phyloP scores from a whole-genome alignment of 2,113 vertebrate genomes.

The Phylloscopus whistleri region DNA sequence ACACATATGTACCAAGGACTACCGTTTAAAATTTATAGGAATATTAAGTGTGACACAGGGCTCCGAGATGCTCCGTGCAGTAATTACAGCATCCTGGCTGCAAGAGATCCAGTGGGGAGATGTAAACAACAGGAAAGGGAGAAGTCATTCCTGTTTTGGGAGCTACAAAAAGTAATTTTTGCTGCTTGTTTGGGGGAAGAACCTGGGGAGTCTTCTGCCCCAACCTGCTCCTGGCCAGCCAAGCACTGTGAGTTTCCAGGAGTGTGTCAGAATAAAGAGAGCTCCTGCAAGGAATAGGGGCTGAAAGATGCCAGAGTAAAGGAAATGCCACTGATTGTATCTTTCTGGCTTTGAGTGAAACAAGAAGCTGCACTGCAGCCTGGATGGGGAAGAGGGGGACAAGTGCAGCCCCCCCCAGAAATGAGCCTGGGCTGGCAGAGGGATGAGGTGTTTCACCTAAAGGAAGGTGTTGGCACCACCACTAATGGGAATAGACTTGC shows the following conservation, averaged over 20 bases:
- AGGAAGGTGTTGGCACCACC: neutral
- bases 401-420: neutral
- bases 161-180: neutral
- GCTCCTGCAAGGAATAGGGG: neutral
- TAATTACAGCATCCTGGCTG: constrained; percentile 58
- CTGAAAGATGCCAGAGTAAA: neutral
- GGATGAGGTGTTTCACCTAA: neutral
- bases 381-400: rapidly evolving
- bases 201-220: neutral
- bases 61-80: constrained; percentile 49
- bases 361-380: neutral
- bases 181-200: neutral
- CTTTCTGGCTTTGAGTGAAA: neutral
- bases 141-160: neutral
- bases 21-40: constrained; percentile 81
- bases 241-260: neutral
- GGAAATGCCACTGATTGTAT: neutral
- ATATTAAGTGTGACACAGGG: constrained; percentile 78
- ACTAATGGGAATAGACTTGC: neutral
- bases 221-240: neutral
- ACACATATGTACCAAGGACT: constrained; percentile 79
- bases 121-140: neutral
- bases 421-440: neutral
- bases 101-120: neutral
- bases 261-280: neutral